phyloP scores from a whole-genome alignment of 2,797 vertebrate species.

The Schizopygopsis pylzovi region DNA sequence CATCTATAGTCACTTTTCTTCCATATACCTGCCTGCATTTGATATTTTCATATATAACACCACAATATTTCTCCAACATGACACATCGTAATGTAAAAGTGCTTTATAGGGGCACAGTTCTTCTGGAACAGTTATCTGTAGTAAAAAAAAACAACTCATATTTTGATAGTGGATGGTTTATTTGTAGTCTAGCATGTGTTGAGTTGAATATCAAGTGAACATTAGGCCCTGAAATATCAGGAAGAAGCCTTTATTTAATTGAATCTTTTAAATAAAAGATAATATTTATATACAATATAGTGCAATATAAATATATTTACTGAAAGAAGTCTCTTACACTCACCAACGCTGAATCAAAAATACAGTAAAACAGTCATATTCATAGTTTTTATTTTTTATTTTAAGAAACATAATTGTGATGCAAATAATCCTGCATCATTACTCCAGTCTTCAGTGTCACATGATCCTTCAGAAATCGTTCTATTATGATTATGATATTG shows the following conservation, averaged over 20 bases:
- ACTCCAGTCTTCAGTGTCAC: background rate
- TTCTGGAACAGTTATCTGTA: background rate
- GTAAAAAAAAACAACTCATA: background rate
- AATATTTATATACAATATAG: background rate
- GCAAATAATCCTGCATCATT: background rate
- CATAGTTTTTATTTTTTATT: no score
- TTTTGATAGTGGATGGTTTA: background rate
- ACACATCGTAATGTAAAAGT: background rate
- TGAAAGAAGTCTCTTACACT: background rate
- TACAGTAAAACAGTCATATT: background rate
- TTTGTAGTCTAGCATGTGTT: background rate
- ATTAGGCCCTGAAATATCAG: background rate
- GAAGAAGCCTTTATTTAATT: background rate
- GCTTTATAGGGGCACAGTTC: background rate
- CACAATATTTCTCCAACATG: background rate
- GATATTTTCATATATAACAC: background rate
- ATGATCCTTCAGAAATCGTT: background rate
- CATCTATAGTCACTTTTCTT: background rate
- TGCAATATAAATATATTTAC: background rate
- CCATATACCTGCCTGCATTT: background rate
- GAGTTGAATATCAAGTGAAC: background rate
- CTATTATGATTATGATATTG: background rate
- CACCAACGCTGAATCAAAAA: background rate
- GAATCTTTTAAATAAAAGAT: background rate
- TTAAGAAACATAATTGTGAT: background rate